Percentiles rank a stretch among this genome's conserved stretches.
Conservation (phyloP, 2,113 vertebrate genomes). For the Sardina pilchardus region DNA sequence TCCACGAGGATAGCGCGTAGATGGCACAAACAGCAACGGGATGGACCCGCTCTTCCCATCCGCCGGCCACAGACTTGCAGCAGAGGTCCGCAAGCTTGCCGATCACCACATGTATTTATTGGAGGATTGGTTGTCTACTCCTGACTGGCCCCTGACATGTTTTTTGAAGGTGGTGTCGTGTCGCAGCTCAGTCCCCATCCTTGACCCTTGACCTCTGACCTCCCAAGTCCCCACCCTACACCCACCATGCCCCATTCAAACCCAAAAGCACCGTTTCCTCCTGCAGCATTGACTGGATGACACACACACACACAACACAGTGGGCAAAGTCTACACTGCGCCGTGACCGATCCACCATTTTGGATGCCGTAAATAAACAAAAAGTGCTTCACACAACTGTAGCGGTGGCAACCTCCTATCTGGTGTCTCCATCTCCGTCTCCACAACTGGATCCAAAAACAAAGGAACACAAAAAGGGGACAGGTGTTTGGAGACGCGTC, state of each 20-base stretch:
- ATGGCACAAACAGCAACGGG: constrained; percentile 9
- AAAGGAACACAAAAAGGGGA: background rate
- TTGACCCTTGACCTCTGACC: background rate
- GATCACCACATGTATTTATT: constrained; percentile 18
- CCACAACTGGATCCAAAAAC: background rate
- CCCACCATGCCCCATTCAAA: background rate
- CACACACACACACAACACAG: constrained; percentile 28
- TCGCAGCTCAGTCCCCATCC: background rate
- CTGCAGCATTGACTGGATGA: background rate
- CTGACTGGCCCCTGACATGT: background rate
- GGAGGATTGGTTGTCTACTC: background rate
- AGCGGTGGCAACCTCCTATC: constrained; percentile 36
- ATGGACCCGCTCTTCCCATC: background rate
- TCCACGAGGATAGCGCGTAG: constrained; percentile 44
- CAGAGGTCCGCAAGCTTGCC: constrained; percentile 26
- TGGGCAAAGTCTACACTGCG: constrained; percentile 40
- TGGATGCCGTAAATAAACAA: background rate
- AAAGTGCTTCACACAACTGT: constrained; percentile 31
- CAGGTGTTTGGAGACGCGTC: background rate
- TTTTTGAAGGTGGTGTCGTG: background rate
- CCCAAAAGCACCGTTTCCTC: constrained; percentile 55
- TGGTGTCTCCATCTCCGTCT: constrained; percentile 36
- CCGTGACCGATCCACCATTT: constrained; percentile 24
- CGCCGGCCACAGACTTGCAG: background rate
- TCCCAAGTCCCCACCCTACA: background rate